Evolutionary conservation across 30 jellyfish, hydroid and myxozoan genomes (phyloP).

Genomic region (Hydra vulgaris): DNA sequence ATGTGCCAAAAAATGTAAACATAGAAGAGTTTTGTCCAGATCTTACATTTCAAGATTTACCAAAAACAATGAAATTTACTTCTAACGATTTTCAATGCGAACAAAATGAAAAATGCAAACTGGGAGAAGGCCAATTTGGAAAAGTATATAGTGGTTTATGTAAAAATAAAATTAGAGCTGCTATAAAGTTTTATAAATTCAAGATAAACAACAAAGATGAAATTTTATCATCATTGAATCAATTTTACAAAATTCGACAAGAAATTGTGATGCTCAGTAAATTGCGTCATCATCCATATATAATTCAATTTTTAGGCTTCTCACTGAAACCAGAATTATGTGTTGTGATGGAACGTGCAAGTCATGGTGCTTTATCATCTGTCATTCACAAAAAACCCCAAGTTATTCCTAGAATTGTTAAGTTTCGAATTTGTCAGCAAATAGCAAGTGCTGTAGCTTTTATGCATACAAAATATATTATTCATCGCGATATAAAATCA

Average conservation of each 20-base stretch:
- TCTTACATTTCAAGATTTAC: conserved; percentile 59
- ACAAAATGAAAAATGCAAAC: conserved; percentile 34
- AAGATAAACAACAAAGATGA: conserved; percentile 19
- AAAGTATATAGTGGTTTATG: conserved; percentile 62
- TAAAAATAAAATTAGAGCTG: conserved; percentile 39
- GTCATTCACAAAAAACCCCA: conserved; percentile 21
- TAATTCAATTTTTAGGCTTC: conserved; percentile 65
- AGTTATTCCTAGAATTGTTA: conserved; percentile 31
- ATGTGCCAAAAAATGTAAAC: conserved; percentile 51
- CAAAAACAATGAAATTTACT: conserved; percentile 29
- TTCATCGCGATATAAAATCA: conserved; percentile 90
- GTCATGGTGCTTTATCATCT: conserved; percentile 47
- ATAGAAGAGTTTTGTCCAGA: conserved; percentile 71
- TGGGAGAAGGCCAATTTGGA: conserved; percentile 81
- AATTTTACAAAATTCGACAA: conserved; percentile 74
- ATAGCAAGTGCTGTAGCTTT: conserved; percentile 53
- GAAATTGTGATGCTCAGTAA: conserved; percentile 70
- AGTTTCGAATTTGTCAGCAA: conserved; percentile 71
- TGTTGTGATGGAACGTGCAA: conserved; percentile 75
- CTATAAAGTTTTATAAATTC: conserved; percentile 52
- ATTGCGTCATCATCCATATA: conserved; percentile 54
- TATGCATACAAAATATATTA: conserved; percentile 49
- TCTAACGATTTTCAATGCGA: conserved; percentile 20
- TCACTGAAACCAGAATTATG: conserved; percentile 59
- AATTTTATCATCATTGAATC: conserved; percentile 31